A percentile compares a stretch with the other conserved stretches of the same genome.
These are phyloP conservation scores for Panagrolaimus sp. DNA, from an alignment of 1,140 invertebrate genomes.

Conservation along the genomic window DNA sequence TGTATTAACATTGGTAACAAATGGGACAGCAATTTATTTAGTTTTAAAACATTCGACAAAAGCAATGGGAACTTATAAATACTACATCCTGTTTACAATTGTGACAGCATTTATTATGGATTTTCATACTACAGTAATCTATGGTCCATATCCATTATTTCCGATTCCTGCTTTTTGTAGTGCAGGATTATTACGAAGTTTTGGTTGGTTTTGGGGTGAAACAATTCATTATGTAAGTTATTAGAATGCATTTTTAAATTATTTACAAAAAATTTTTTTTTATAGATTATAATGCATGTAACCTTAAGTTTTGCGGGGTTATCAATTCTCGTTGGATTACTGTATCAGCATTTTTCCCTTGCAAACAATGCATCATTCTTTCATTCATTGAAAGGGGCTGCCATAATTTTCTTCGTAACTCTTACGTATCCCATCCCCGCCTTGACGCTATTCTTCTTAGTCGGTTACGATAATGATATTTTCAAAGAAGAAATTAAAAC, in stretches of 20 bases:
- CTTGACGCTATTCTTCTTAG: too few relatives aligned
- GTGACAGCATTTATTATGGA: background rate
- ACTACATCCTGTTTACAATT: background rate
- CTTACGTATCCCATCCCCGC: background rate
- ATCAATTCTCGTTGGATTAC: background rate
- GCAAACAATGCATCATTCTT: background rate
- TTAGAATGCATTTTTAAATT: too few relatives aligned
- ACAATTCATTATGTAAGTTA: background rate
- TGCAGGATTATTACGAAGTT: background rate
- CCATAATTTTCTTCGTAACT: background rate
- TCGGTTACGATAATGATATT: too few relatives aligned
- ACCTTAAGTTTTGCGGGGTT: background rate
- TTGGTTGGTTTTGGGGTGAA: background rate
- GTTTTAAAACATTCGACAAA: background rate
- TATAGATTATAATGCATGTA: conserved; percentile 14
- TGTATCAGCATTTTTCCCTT: conserved; percentile 6
- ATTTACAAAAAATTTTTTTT: too few relatives aligned
- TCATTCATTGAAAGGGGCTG: background rate
- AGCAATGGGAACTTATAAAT: conserved; percentile 1
- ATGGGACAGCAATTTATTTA: background rate
- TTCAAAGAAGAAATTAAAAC: too few relatives aligned
- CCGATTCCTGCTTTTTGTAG: background rate
- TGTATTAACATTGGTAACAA: background rate
- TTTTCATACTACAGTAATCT: conserved; percentile 2
- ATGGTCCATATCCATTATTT: background rate